Evolutionary conservation across 1,140 invertebrate species (phyloP).

Genomic region (Hylaeus anthracinus): DNA sequence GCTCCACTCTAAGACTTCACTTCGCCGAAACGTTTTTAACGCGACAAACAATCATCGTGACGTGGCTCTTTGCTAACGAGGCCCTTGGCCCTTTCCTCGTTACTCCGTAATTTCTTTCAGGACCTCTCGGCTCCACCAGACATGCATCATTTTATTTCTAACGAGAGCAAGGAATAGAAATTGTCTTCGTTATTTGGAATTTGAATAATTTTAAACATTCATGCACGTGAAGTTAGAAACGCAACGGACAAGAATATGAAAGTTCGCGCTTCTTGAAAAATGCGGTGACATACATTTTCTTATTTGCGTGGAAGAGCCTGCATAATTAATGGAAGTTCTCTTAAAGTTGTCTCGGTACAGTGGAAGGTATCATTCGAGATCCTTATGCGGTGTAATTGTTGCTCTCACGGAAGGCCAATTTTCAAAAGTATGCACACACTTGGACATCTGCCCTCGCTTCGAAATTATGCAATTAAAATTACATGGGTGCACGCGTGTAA

Average conservation of each 20-base stretch:
- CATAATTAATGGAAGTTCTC: constrained; percentile 12
- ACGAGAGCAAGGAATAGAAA: too few species aligned
- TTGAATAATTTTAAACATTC: too few species aligned
- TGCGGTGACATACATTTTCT: not conserved
- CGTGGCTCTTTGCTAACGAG: not conserved
- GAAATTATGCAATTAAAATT: constrained; percentile 3
- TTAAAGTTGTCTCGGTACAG: not conserved
- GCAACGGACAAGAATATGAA: too few species aligned
- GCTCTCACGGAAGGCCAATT: not conserved
- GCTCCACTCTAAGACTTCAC: not conserved
- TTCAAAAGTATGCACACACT: not conserved
- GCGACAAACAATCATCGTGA: too few species aligned
- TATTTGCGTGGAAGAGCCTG: not conserved
- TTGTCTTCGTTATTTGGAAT: too few species aligned
- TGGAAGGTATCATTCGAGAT: not conserved
- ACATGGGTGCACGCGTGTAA: not conserved
- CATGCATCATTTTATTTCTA: not conserved
- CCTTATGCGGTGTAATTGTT: not conserved
- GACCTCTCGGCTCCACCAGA: too few species aligned
- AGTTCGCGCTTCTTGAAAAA: too few species aligned
- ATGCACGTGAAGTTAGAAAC: too few species aligned
- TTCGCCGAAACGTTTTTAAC: not conserved
- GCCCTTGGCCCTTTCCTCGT: too few species aligned
- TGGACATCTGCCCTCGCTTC: not conserved
- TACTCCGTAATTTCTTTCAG: too few species aligned